phyloP scores from a whole-genome alignment of 2,113 vertebrate genomes.

The Lophura nycthemera region DNA sequence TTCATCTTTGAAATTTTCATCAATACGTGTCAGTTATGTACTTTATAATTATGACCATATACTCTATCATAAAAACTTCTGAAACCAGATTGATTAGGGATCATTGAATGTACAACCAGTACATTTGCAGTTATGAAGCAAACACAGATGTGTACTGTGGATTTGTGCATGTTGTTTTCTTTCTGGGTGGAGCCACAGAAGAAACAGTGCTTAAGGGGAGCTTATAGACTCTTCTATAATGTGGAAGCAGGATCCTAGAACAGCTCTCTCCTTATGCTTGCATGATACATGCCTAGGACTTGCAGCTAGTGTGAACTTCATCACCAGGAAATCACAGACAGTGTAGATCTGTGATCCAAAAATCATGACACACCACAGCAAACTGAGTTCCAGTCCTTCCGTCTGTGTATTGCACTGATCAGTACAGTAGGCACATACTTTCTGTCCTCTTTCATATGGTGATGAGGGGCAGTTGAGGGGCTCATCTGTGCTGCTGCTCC shows the following conservation, averaged over 20 bases:
- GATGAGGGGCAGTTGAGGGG: constrained; percentile 50
- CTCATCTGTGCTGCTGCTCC: not conserved
- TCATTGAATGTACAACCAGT: not conserved
- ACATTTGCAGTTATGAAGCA: not conserved
- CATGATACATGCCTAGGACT: not conserved
- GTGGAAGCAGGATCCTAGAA: not conserved
- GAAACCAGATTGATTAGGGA: not conserved
- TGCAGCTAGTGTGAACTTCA: not conserved
- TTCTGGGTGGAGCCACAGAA: not conserved
- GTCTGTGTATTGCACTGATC: not conserved
- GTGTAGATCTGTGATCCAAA: not conserved
- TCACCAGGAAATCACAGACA: not conserved
- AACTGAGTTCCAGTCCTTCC: not conserved
- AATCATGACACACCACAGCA: not conserved
- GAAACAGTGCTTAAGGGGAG: not conserved
- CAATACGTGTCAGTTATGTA: not conserved
- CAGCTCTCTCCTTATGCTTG: not conserved
- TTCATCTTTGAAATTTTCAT: constrained; percentile 32
- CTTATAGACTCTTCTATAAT: not conserved
- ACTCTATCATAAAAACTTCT: not conserved
- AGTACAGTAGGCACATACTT: not conserved
- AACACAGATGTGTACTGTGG: not conserved
- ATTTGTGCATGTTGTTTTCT: not conserved
- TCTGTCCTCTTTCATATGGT: constrained; percentile 59
- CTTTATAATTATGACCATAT: not conserved